phyloP scores from a whole-genome alignment of 2,888 invertebrate genomes.

The Teleiodes luculella region DNA sequence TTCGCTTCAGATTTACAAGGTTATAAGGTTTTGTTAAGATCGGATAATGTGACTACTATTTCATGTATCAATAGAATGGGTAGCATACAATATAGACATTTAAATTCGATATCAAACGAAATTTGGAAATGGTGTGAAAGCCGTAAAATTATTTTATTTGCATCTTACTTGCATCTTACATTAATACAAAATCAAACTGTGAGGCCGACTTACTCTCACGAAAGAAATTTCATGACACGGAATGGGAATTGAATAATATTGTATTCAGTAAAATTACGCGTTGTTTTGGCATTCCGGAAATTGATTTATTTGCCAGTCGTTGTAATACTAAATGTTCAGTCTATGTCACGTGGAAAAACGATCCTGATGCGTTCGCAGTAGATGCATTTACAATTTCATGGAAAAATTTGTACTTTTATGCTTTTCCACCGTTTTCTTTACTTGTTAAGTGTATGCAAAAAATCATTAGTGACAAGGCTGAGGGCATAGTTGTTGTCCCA shows the following conservation, averaged over 20 bases:
- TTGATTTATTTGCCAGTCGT: conserved; percentile 4
- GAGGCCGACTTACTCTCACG: neutral
- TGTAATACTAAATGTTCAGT: conserved; percentile 20
- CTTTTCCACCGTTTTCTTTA: conserved; percentile 20
- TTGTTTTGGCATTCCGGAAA: neutral
- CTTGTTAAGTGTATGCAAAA: neutral
- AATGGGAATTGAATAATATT: neutral
- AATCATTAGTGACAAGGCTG: neutral
- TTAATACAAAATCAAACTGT: neutral
- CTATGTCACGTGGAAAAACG: conserved; percentile 18
- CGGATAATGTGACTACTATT: conserved; percentile 19
- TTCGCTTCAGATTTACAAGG: conserved; percentile 10
- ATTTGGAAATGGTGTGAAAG: conserved; percentile 18
- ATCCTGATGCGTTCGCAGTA: conserved; percentile 1
- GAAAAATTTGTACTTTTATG: conserved; percentile 15
- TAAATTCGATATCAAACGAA: conserved; percentile 6
- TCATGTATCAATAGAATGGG: conserved; percentile 19
- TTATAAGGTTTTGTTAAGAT: conserved; percentile 12
- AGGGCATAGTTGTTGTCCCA: conserved; percentile 1
- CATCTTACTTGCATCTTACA: conserved; percentile 20
- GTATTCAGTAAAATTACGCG: neutral
- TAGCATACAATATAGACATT: conserved; percentile 15
- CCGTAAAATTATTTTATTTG: conserved; percentile 12
- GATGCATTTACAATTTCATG: conserved; percentile 20
- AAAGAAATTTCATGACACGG: neutral